Percentiles rank a stretch among this genome's conserved stretches.
Evolutionary conservation across 35 echinoderm and acorn worm species (phyloP).

Genomic region (Ophiothrix spiculata): DNA sequence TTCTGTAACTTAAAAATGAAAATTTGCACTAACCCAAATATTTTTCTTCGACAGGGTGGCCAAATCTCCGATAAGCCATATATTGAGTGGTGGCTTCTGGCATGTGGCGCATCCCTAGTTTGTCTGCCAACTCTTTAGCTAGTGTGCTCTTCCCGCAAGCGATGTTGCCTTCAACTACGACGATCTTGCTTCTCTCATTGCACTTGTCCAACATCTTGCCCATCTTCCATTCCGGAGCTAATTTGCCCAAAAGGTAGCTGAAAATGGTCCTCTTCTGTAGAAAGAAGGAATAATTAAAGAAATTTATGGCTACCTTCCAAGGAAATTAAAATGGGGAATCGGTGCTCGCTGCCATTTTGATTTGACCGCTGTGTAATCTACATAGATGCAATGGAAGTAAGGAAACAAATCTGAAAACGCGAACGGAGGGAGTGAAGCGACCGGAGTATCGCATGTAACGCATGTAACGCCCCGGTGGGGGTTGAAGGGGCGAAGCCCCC

Average conservation of each 20-base stretch:
- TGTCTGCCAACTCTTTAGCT: conserved; percentile 65
- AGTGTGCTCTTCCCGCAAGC: conserved; percentile 76
- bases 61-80: conserved; percentile 61
- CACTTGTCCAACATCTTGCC: conserved; percentile 82
- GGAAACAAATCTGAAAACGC: no score
- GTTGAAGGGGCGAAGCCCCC: no score
- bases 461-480: no score
- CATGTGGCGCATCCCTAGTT: conserved; percentile 81
- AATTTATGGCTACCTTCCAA: no score
- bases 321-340: no score
- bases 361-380: no score
- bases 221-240: conserved; percentile 46
- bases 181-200: conserved; percentile 86
- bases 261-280: not conserved
- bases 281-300: no score
- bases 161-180: conserved; percentile 92
- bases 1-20: no score
- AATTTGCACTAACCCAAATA: conserved; percentile 80
- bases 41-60: conserved; percentile 58
- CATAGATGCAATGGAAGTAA: no score
- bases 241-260: not conserved
- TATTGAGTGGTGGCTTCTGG: conserved; percentile 77
- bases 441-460: no score
- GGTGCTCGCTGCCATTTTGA: no score
- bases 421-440: no score